Percentiles rank a stretch among this genome's conserved stretches.
phyloP scores from a whole-genome alignment of 2,888 invertebrate genomes.

The Lottia gigantea region DNA sequence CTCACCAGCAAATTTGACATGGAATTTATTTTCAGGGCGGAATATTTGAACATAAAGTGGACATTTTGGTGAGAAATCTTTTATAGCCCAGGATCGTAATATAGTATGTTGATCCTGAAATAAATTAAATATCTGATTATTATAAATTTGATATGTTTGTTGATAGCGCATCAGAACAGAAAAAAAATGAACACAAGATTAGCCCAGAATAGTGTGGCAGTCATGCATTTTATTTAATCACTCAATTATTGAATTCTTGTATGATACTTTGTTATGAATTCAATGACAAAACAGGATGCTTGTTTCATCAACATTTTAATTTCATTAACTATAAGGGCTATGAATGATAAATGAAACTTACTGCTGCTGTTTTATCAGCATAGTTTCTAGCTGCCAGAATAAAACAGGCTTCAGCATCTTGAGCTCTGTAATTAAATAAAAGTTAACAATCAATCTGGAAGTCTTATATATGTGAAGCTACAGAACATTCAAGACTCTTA shows the following conservation, averaged over 20 bases:
- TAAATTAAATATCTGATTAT: conserved; percentile 28
- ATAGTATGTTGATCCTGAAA: conserved; percentile 80
- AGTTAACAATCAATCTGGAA: conserved; percentile 11
- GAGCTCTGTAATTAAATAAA: conserved; percentile 76
- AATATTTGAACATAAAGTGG: conserved; percentile 99
- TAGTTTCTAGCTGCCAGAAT: conserved; percentile 96
- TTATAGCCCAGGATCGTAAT: conserved; percentile 94
- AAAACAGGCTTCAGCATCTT: conserved; percentile 97
- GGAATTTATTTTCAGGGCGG: conserved; percentile 96
- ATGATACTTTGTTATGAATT: too few species aligned
- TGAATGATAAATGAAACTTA: conserved; percentile 64
- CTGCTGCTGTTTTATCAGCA: conserved; percentile 95
- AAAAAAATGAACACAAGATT: too few species aligned
- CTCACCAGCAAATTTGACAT: conserved; percentile 91
- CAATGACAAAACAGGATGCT: too few species aligned
- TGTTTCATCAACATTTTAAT: too few species aligned
- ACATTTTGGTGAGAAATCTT: conserved; percentile 96
- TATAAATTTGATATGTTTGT: background rate
- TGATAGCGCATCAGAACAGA: too few species aligned
- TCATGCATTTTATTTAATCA: too few species aligned
- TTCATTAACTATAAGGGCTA: too few species aligned
- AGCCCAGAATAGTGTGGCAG: too few species aligned
- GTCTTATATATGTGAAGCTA: too few species aligned
- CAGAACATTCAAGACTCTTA: too few species aligned
- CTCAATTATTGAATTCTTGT: too few species aligned